Percentiles rank a stretch among this genome's conserved stretches.
phyloP scores from a whole-genome alignment of 2,113 vertebrate genomes.

The Aphyosemion australe region DNA sequence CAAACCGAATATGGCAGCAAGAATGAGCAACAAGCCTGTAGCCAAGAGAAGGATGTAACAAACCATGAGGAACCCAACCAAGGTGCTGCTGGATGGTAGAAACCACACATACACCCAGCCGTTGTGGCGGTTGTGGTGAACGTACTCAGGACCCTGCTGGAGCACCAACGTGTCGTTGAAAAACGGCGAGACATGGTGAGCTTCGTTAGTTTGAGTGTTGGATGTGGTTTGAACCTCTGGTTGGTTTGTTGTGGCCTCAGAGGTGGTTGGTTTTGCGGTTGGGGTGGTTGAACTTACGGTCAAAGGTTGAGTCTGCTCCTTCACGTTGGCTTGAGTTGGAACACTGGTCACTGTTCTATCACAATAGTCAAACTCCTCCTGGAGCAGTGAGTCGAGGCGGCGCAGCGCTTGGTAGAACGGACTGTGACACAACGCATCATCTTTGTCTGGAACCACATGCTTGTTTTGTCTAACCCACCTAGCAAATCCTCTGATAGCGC shows the following conservation, averaged over 20 bases:
- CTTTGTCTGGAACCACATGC: slow-evolving; percentile 52
- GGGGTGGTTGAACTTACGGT: not conserved
- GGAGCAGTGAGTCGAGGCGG: slow-evolving; percentile 47
- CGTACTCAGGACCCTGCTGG: slow-evolving; percentile 61
- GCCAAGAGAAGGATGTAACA: slow-evolving; percentile 66
- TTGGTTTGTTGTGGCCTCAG: not conserved
- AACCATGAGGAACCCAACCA: slow-evolving; percentile 70
- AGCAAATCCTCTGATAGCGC: slow-evolving; percentile 78
- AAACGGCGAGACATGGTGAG: not conserved
- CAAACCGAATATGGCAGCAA: slow-evolving; percentile 54
- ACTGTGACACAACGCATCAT: slow-evolving; percentile 54
- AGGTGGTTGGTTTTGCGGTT: not conserved
- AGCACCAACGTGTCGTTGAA: slow-evolving; percentile 64
- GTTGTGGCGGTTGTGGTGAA: slow-evolving; percentile 79
- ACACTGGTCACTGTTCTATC: not conserved
- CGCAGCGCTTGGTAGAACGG: slow-evolving; percentile 32
- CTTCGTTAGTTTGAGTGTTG: not conserved
- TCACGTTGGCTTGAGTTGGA: not conserved
- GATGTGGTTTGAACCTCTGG: not conserved
- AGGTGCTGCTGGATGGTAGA: slow-evolving; percentile 74
- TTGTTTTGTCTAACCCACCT: slow-evolving; percentile 81
- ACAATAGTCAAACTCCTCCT: slow-evolving; percentile 54
- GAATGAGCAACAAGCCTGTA: slow-evolving; percentile 58
- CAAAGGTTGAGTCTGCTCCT: not conserved
- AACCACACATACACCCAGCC: slow-evolving; percentile 87